These are phyloP conservation scores for Heliconius erato DNA, from an alignment of 2,888 invertebrate species.

Conservation along the genomic window DNA sequence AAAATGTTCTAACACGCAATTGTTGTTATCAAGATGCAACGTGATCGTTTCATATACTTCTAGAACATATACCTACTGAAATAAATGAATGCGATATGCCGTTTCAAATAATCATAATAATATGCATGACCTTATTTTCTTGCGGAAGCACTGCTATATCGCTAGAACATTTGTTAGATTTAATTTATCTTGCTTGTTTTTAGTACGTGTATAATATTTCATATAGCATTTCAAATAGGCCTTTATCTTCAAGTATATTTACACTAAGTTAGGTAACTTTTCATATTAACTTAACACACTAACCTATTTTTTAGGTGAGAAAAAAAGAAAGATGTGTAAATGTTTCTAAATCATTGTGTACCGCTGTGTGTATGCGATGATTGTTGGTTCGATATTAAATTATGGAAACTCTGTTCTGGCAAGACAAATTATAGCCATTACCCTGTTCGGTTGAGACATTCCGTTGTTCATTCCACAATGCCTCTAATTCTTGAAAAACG, in stretches of 20 bases:
- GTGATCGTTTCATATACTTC: conserved; percentile 5
- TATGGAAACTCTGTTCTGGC: too few species aligned
- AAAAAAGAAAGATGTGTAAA: neutral
- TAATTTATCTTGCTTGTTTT: conserved; percentile 10
- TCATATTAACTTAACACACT: conserved; percentile 5
- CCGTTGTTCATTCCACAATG: too few species aligned
- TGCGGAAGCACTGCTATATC: conserved; percentile 2
- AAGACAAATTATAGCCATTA: too few species aligned
- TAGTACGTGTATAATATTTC: neutral
- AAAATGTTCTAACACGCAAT: conserved; percentile 24
- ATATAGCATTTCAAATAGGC: neutral
- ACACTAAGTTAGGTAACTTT: neutral
- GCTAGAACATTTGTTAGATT: neutral
- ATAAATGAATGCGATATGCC: conserved; percentile 11
- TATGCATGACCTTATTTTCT: conserved; percentile 30
- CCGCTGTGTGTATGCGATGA: too few species aligned
- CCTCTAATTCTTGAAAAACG: too few species aligned
- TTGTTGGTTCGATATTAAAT: too few species aligned
- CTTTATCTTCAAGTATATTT: neutral
- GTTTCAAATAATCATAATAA: conserved; percentile 18
- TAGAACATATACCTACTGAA: neutral
- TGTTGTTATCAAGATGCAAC: conserved; percentile 32
- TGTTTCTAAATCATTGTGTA: too few species aligned
- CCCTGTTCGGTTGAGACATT: too few species aligned
- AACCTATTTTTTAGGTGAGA: neutral